A percentile compares a stretch with the other conserved stretches of the same genome.
Evolutionary conservation across 2,113 vertebrate species (phyloP).

Genomic region (Psittacula cyanocephala): DNA sequence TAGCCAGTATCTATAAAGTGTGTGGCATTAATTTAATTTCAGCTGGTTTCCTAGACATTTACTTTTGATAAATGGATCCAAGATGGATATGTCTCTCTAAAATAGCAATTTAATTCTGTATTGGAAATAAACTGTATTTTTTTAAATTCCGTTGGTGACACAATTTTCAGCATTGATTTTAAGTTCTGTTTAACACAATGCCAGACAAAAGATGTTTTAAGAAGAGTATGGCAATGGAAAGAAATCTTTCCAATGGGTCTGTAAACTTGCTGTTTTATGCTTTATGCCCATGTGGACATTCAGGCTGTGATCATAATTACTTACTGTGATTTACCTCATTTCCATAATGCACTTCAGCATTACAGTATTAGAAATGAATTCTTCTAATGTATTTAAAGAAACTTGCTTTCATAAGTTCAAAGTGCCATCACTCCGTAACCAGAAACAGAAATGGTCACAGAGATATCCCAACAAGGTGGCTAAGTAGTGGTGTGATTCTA

Average conservation of each 20-base stretch:
- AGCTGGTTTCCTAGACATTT: constrained; percentile 48
- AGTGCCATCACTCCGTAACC: background rate
- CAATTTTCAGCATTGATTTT: background rate
- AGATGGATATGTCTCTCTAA: background rate
- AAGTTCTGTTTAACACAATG: background rate
- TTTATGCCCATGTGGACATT: background rate
- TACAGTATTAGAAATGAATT: background rate
- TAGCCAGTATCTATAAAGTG: constrained; percentile 46
- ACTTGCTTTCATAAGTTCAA: background rate
- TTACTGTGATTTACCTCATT: constrained; percentile 29
- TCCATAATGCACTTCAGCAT: background rate
- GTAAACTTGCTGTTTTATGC: background rate
- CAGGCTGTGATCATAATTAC: background rate
- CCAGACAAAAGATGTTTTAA: background rate
- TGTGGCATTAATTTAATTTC: constrained; percentile 62
- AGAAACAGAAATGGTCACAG: background rate
- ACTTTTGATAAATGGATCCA: constrained; percentile 38
- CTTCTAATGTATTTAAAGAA: background rate
- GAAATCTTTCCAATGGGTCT: background rate
- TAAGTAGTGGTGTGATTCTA: background rate
- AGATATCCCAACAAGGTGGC: background rate
- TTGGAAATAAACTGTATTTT: background rate
- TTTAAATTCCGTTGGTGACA: background rate
- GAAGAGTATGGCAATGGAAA: background rate
- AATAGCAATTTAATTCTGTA: constrained; percentile 20